These are phyloP conservation scores for Cheilosia vernalis DNA, from an alignment of 2,888 invertebrate species.

Conservation along the genomic window DNA sequence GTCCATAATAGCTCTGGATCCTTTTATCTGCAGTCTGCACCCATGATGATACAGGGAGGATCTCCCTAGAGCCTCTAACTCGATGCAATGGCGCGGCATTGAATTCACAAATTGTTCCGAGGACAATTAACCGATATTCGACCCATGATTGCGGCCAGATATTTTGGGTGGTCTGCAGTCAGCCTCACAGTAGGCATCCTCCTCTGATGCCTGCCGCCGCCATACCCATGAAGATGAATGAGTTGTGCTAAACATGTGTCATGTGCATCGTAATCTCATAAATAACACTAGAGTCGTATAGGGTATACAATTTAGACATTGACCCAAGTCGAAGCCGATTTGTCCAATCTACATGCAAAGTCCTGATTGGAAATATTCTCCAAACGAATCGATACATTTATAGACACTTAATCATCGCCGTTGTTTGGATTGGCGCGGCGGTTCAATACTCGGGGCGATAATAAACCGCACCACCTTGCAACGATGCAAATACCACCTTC, in stretches of 20 bases:
- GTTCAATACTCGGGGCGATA: slow-evolving; percentile 51
- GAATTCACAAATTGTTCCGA: slow-evolving; percentile 62
- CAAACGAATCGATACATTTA: slow-evolving; percentile 16
- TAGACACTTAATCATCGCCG: slow-evolving; percentile 46
- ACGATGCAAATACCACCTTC: slow-evolving; percentile 22
- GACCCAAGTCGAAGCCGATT: slow-evolving; percentile 21
- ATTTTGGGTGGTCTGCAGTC: slow-evolving; percentile 70
- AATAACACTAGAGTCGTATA: slow-evolving; percentile 4
- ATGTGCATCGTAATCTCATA: slow-evolving; percentile 23
- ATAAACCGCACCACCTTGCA: slow-evolving; percentile 37
- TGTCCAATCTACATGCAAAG: slow-evolving; percentile 27
- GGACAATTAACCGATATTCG: slow-evolving; percentile 63
- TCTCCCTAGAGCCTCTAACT: slow-evolving; percentile 37
- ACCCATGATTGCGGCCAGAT: slow-evolving; percentile 65
- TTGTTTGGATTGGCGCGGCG: slow-evolving; percentile 12
- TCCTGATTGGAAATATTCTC: slow-evolving; percentile 55
- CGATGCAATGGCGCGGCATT: slow-evolving; percentile 28
- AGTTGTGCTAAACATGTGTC: slow-evolving; percentile 66
- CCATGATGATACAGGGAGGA: not conserved
- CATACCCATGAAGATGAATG: slow-evolving; percentile 60
- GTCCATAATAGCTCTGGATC: slow-evolving; percentile 51
- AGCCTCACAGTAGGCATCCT: slow-evolving; percentile 63
- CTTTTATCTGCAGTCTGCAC: slow-evolving; percentile 21
- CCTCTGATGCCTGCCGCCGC: slow-evolving; percentile 58
- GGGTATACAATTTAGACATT: slow-evolving; percentile 57